A percentile compares a stretch with the other conserved stretches of the same genome.
Conservation (phyloP, 2,888 invertebrate species). For the Drosophila recens region DNA sequence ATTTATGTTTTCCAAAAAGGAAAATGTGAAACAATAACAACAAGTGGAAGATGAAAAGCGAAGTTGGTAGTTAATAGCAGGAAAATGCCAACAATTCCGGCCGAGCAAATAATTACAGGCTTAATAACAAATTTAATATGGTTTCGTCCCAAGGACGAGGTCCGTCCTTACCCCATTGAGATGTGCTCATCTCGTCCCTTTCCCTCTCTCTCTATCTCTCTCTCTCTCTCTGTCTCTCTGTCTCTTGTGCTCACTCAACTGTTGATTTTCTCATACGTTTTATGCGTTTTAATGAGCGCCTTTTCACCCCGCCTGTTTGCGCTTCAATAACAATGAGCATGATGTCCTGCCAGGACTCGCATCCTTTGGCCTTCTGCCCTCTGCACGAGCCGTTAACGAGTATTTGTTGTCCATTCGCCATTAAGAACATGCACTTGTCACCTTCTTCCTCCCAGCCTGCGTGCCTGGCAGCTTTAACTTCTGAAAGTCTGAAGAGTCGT, state of each 20-base stretch:
- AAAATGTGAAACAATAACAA: conserved; percentile 7
- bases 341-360: conserved; percentile 37
- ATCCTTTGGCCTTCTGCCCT: conserved; percentile 21
- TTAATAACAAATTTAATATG: conserved; percentile 80
- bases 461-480: conserved; percentile 51
- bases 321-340: conserved; percentile 68
- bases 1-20: conserved; percentile 68
- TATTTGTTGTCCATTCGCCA: conserved; percentile 51
- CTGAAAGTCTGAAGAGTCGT: conserved; percentile 58
- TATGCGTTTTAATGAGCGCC: conserved; percentile 74
- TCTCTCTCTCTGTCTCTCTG: neutral
- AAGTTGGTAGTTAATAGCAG: conserved; percentile 52
- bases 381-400: conserved; percentile 46
- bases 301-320: conserved; percentile 43
- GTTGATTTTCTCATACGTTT: conserved; percentile 73
- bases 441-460: neutral
- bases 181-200: neutral
- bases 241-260: conserved; percentile 33
- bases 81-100: conserved; percentile 71
- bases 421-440: conserved; percentile 38
- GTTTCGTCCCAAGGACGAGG: conserved; percentile 47
- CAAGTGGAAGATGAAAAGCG: conserved; percentile 17
- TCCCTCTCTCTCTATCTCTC: neutral
- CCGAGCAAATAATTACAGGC: conserved; percentile 76
- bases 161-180: conserved; percentile 24